Percentiles rank a stretch among this genome's conserved stretches.
Conservation (phyloP, 2,797 vertebrate species). For the Paguma larvata region DNA sequence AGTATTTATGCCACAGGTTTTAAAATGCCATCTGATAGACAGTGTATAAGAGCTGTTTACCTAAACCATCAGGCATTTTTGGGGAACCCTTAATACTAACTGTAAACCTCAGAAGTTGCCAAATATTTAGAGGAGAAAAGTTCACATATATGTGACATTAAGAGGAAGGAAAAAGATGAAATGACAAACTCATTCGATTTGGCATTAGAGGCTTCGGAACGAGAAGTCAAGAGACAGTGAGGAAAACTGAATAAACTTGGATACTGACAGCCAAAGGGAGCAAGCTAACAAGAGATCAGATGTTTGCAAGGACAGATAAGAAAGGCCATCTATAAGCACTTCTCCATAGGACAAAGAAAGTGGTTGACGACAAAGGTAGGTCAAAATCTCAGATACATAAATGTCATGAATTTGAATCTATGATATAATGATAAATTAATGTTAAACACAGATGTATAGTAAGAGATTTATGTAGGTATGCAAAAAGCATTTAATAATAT, state of each 20-base stretch:
- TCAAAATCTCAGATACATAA: constrained; percentile 1
- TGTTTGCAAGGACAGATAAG: neutral
- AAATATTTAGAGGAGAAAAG: neutral
- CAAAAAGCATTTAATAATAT: neutral
- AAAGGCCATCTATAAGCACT: neutral
- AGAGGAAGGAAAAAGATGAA: neutral
- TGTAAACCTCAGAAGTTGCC: neutral
- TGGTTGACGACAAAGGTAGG: neutral
- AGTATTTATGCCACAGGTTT: neutral
- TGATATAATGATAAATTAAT: neutral
- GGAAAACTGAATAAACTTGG: neutral
- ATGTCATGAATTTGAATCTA: neutral
- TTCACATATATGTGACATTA: neutral
- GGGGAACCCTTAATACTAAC: neutral
- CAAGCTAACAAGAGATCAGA: neutral
- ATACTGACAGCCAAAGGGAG: neutral
- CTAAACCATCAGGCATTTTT: neutral
- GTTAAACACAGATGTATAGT: neutral
- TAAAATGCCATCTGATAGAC: neutral
- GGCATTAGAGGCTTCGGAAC: neutral
- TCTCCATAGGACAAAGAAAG: neutral
- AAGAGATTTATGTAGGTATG: neutral
- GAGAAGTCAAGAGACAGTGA: neutral
- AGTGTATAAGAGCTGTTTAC: neutral
- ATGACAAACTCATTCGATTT: neutral